phyloP scores from a whole-genome alignment of 2,888 invertebrate genomes.

The Arge pagana region DNA sequence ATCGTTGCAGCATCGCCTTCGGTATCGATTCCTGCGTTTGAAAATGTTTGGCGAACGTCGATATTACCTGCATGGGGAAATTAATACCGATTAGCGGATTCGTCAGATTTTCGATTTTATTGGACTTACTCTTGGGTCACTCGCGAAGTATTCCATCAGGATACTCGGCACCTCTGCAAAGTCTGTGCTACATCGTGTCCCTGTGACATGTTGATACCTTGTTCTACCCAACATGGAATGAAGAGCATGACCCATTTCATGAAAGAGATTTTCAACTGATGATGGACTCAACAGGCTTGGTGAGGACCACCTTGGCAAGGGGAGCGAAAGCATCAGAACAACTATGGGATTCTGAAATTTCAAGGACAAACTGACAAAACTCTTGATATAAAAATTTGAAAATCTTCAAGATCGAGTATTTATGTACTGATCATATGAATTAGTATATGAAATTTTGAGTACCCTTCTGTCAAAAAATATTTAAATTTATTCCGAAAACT shows the following conservation, averaged over 20 bases:
- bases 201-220: slow-evolving; percentile 94
- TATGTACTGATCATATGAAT: too few relatives aligned
- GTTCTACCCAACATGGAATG: slow-evolving; percentile 98
- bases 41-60: slow-evolving; percentile 87
- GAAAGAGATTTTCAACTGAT: slow-evolving; percentile 95
- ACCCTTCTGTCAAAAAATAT: too few relatives aligned
- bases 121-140: slow-evolving; percentile 73
- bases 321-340: slow-evolving; percentile 88
- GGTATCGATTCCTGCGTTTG: slow-evolving; percentile 85
- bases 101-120: not conserved
- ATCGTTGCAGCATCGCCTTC: slow-evolving; percentile 74
- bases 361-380: too few relatives aligned
- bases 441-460: too few relatives aligned
- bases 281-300: slow-evolving; percentile 82
- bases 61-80: slow-evolving; percentile 73
- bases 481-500: too few relatives aligned
- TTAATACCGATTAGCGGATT: not conserved
- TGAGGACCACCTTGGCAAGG: slow-evolving; percentile 73
- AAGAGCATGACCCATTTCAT: slow-evolving; percentile 99
- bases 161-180: slow-evolving; percentile 99
- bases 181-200: slow-evolving; percentile 96
- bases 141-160: slow-evolving; percentile 96
- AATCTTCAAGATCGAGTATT: not conserved
- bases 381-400: not conserved
- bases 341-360: slow-evolving; percentile 81